Evolutionary conservation across 2,888 invertebrate species (phyloP).

Genomic region (Sarcophaga subvicina): DNA sequence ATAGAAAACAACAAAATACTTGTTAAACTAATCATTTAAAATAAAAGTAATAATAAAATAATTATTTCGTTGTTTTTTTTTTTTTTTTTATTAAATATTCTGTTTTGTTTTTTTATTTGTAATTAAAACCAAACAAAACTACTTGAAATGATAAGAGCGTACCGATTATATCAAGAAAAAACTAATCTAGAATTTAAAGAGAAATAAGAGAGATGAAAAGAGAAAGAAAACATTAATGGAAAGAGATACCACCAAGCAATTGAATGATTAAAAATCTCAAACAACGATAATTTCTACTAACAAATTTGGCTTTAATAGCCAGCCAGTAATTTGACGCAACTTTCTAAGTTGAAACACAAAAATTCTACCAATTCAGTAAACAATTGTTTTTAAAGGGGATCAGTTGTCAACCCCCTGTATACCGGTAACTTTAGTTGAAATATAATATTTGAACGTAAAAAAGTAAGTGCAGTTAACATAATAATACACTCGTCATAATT

Average conservation of each 20-base stretch:
- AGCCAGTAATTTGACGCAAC: neutral
- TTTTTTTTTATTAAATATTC: no score
- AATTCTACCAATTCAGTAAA: slow-evolving; percentile 52
- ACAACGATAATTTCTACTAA: neutral
- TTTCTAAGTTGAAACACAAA: neutral
- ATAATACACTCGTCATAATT: no score
- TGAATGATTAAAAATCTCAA: neutral
- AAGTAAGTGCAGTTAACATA: neutral
- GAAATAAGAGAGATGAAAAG: neutral
- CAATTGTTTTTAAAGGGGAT: slow-evolving; percentile 29
- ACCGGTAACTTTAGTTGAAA: neutral
- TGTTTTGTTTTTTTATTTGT: neutral
- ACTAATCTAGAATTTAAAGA: neutral
- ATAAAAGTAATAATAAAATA: neutral
- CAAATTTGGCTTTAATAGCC: neutral
- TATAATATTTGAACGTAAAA: slow-evolving; percentile 18
- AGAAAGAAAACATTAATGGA: no score
- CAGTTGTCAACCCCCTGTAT: neutral
- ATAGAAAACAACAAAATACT: neutral
- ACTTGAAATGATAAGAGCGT: neutral
- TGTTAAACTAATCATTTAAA: neutral
- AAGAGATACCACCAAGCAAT: no score
- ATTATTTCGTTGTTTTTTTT: neutral
- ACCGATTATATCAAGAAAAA: neutral
- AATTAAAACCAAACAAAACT: neutral